Evolutionary conservation across 2,888 invertebrate genomes (phyloP).

Genomic region (Acanthoscelides obtectus): DNA sequence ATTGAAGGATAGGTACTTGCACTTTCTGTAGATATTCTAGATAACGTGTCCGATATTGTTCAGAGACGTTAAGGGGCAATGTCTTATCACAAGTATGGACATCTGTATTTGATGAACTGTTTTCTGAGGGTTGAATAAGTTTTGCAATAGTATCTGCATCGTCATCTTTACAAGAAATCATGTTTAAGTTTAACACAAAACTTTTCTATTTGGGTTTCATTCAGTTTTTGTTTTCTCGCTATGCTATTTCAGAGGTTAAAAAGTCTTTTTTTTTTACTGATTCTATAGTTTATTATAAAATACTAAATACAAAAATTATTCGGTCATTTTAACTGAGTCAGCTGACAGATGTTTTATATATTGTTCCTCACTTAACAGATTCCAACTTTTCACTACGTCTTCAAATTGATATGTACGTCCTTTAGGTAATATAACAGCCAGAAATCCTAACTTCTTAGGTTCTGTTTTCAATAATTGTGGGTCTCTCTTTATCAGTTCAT

Average conservation of each 20-base stretch:
- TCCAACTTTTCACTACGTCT: slow-evolving; percentile 13
- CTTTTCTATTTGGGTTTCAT: too few relatives aligned
- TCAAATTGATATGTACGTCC: slow-evolving; percentile 14
- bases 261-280: too few relatives aligned
- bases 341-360: slow-evolving; percentile 18
- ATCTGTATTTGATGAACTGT: not conserved
- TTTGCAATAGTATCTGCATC: not conserved
- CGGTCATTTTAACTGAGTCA: not conserved
- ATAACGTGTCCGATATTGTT: not conserved
- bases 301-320: not conserved
- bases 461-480: slow-evolving; percentile 27
- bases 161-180: too few relatives aligned
- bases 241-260: too few relatives aligned
- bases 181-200: too few relatives aligned
- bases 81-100: not conserved
- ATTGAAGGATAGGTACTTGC: slow-evolving; percentile 21
- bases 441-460: slow-evolving; percentile 25
- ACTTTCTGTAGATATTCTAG: slow-evolving; percentile 13
- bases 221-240: too few relatives aligned
- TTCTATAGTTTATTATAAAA: not conserved
- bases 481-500: slow-evolving; percentile 20
- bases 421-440: slow-evolving; percentile 26
- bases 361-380: slow-evolving; percentile 23
- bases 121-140: not conserved
- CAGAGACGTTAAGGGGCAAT: not conserved